phyloP scores from a whole-genome alignment of 2,888 invertebrate species.

The Acronicta psi region DNA sequence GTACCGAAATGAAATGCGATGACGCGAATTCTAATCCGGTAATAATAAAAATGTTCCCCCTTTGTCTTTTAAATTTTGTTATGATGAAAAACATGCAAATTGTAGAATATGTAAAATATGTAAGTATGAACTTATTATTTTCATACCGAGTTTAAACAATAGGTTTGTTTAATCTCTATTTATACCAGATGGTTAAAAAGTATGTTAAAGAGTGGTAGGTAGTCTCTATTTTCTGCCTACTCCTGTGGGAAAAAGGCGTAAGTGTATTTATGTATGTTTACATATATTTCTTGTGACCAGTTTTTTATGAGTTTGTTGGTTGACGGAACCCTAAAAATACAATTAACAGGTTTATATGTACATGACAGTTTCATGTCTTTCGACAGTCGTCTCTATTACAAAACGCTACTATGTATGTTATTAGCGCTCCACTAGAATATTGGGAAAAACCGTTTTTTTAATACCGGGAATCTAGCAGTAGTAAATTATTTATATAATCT shows the following conservation, averaged over 20 bases:
- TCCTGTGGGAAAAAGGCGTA: too few species aligned
- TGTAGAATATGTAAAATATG: conserved; percentile 12
- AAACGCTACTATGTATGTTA: conserved; percentile 33
- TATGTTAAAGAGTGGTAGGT: too few species aligned
- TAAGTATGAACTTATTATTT: conserved; percentile 1
- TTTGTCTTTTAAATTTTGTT: conserved; percentile 46
- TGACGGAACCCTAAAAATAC: conserved; percentile 51
- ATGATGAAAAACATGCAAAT: conserved; percentile 47
- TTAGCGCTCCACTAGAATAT: conserved; percentile 31
- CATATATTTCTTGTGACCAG: too few species aligned
- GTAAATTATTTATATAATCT: conserved; percentile 13
- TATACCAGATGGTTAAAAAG: too few species aligned
- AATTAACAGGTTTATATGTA: conserved; percentile 63
- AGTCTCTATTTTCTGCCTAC: too few species aligned
- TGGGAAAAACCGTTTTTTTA: conserved; percentile 1
- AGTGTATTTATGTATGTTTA: too few species aligned
- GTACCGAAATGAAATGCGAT: conserved; percentile 45
- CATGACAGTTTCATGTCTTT: conserved; percentile 60
- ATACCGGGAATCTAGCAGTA: conserved; percentile 23
- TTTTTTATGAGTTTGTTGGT: background rate
- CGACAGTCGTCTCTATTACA: conserved; percentile 58
- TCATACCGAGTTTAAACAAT: background rate
- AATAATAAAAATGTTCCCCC: conserved; percentile 39
- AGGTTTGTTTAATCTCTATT: too few species aligned
- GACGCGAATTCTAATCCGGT: conserved; percentile 45